A percentile compares a stretch with the other conserved stretches of the same genome.
Conservation (phyloP, 2,113 vertebrate genomes). For the Stictonetta naevosa region DNA sequence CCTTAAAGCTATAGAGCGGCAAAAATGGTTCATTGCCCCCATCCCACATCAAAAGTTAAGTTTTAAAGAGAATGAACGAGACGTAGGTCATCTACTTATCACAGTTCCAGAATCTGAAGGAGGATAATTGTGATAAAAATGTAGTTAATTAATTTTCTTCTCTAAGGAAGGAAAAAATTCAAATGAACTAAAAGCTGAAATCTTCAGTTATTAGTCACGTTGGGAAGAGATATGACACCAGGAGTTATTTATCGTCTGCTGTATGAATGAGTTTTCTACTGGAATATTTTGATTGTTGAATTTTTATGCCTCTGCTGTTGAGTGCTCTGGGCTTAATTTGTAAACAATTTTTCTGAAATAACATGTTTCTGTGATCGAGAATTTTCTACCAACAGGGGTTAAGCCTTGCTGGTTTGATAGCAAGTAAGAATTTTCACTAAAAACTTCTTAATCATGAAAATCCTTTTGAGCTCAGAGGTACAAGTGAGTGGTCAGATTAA, state of each 20-base stretch:
- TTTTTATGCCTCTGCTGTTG: neutral
- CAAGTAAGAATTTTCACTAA: neutral
- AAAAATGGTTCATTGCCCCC: conserved; percentile 24
- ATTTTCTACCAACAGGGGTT: neutral
- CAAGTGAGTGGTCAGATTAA: neutral
- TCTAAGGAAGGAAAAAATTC: conserved; percentile 23
- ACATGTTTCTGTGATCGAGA: neutral
- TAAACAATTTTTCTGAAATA: neutral
- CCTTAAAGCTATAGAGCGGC: conserved; percentile 31
- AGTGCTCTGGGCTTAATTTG: neutral
- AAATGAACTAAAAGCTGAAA: conserved; percentile 29
- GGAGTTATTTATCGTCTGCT: neutral
- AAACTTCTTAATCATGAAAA: neutral
- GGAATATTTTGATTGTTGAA: neutral
- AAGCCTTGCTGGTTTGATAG: neutral
- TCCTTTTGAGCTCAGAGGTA: neutral
- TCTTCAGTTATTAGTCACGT: neutral
- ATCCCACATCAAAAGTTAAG: conserved; percentile 32
- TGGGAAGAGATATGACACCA: neutral
- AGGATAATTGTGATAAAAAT: conserved; percentile 25
- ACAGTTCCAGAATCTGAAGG: neutral
- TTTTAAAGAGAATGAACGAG: conserved; percentile 22
- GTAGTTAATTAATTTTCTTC: conserved; percentile 37
- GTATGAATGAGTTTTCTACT: neutral
- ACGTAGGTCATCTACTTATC: neutral